A percentile compares a stretch with the other conserved stretches of the same genome.
Conservation (phyloP, 1,140 invertebrate genomes). For the Holotrichia oblita region DNA sequence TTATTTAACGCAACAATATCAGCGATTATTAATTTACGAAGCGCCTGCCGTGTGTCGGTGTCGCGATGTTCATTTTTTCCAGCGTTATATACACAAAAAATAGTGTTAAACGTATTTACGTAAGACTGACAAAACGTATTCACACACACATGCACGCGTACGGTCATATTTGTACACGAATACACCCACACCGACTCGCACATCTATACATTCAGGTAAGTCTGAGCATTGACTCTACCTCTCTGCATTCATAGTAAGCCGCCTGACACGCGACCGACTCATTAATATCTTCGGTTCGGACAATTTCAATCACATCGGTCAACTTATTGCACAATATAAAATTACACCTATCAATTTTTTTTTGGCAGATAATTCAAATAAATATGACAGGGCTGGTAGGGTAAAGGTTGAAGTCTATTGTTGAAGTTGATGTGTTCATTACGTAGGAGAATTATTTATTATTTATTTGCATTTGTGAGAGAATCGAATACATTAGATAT, state of each 20-base stretch:
- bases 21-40: constrained; percentile 5
- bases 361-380: not conserved
- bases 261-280: constrained; percentile 33
- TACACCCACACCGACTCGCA: not conserved
- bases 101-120: constrained; percentile 7
- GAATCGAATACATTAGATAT: too few relatives aligned
- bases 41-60: not conserved
- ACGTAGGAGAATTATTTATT: not conserved
- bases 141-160: not conserved
- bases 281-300: constrained; percentile 38
- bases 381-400: not conserved
- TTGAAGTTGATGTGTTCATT: not conserved
- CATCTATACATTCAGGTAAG: constrained; percentile 6
- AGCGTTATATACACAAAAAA: not conserved
- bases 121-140: constrained; percentile 5
- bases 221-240: constrained; percentile 22
- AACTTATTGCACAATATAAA: constrained; percentile 32
- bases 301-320: constrained; percentile 37
- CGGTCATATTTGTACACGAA: too few relatives aligned
- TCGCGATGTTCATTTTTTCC: constrained; percentile 11
- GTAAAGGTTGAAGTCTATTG: not conserved
- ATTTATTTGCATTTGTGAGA: too few relatives aligned
- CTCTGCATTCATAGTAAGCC: not conserved
- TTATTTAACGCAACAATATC: constrained; percentile 13
- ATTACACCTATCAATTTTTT: constrained; percentile 8